Conservation (phyloP, 2,888 invertebrate species). For the Malthinus flaveolus region DNA sequence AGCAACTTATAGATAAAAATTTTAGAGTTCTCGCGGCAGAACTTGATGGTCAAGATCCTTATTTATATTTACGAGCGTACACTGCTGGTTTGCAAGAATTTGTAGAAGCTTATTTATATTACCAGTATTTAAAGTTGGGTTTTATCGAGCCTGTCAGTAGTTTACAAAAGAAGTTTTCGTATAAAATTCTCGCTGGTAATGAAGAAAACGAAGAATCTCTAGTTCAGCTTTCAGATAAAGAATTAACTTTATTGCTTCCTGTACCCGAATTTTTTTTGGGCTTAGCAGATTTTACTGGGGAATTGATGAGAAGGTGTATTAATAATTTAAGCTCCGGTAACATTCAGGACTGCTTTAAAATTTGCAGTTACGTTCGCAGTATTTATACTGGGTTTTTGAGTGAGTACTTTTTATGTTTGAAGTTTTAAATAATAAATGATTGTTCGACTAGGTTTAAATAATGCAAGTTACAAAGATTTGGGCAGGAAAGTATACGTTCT, state of each 20-base stretch:
- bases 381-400: conserved; percentile 67
- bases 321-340: conserved; percentile 79
- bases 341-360: conserved; percentile 69
- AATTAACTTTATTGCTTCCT: conserved; percentile 47
- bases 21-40: conserved; percentile 75
- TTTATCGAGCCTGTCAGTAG: conserved; percentile 62
- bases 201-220: background rate
- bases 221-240: conserved; percentile 14
- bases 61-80: conserved; percentile 69
- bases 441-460: conserved; percentile 52
- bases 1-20: conserved; percentile 62
- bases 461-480: conserved; percentile 63
- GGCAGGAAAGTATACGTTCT: conserved; percentile 71
- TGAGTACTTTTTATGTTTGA: conserved; percentile 35
- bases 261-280: conserved; percentile 72
- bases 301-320: conserved; percentile 87
- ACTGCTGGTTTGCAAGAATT: conserved; percentile 77
- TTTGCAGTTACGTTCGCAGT: conserved; percentile 72
- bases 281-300: conserved; percentile 85
- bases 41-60: conserved; percentile 70
- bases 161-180: conserved; percentile 42
- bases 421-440: conserved; percentile 8
- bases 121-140: conserved; percentile 66
- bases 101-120: conserved; percentile 82
- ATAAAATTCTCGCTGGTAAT: conserved; percentile 24